Evolutionary conservation across 2,888 invertebrate species (phyloP).

Genomic region (Liodrosophila aerea): DNA sequence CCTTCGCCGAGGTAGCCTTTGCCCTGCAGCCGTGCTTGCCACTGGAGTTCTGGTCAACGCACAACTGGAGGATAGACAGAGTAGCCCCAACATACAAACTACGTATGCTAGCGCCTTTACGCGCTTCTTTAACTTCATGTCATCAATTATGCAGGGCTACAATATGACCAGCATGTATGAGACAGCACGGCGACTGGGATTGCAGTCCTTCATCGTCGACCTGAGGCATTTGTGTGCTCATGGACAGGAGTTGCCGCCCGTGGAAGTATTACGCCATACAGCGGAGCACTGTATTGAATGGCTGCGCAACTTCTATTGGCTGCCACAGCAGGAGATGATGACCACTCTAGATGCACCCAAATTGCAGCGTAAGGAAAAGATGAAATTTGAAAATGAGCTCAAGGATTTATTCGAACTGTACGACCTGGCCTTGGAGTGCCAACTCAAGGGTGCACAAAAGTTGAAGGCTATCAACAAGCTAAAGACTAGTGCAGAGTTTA

Average conservation of each 20-base stretch:
- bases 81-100: constrained; percentile 56
- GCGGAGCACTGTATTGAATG: constrained; percentile 78
- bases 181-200: constrained; percentile 78
- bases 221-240: constrained; percentile 81
- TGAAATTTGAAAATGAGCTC: constrained; percentile 68
- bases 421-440: constrained; percentile 74
- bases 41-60: constrained; percentile 78
- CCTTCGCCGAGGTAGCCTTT: constrained; percentile 76
- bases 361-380: constrained; percentile 69
- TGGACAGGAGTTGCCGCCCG: constrained; percentile 78
- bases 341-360: constrained; percentile 66
- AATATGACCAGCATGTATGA: constrained; percentile 80
- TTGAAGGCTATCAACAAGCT: constrained; percentile 65
- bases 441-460: constrained; percentile 60
- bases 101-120: constrained; percentile 80
- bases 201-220: constrained; percentile 82
- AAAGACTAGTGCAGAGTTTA: constrained; percentile 63
- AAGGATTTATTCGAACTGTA: constrained; percentile 67
- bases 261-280: constrained; percentile 72
- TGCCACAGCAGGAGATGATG: constrained; percentile 67
- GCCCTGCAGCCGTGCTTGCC: constrained; percentile 80
- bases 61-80: constrained; percentile 70
- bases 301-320: constrained; percentile 81
- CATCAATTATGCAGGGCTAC: constrained; percentile 79
- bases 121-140: constrained; percentile 82